A percentile compares a stretch with the other conserved stretches of the same genome.
These are phyloP conservation scores for Plutella xylostella DNA, from an alignment of 2,888 invertebrate genomes.

Conservation along the genomic window DNA sequence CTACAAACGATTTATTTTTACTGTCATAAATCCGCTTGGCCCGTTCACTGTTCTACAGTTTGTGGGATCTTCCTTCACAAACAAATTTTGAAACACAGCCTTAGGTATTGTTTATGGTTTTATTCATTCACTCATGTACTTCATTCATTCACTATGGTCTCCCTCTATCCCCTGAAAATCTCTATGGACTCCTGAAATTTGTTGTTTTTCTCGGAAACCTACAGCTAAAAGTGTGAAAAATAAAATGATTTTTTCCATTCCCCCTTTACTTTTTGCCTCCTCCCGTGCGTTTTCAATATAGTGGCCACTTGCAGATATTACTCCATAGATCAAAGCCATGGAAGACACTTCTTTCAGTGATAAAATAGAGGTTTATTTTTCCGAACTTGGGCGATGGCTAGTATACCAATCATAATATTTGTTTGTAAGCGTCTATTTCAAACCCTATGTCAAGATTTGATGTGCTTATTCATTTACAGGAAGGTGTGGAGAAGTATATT, in stretches of 20 bases:
- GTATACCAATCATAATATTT: constrained; percentile 26
- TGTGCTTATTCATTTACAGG: constrained; percentile 49
- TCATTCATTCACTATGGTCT: no score
- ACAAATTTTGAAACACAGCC: no score
- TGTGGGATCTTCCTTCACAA: no score
- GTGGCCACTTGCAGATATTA: neutral
- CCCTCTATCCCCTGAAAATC: no score
- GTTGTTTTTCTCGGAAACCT: no score
- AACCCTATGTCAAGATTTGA: neutral
- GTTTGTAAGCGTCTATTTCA: neutral
- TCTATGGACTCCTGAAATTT: no score
- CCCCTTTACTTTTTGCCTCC: neutral
- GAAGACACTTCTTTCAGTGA: constrained; percentile 71
- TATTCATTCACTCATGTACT: no score
- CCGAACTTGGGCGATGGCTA: constrained; percentile 78
- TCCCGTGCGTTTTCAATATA: neutral
- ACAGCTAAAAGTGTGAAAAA: no score
- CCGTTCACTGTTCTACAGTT: no score
- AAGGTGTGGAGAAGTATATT: constrained; percentile 79
- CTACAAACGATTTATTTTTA: no score
- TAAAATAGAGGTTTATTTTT: constrained; percentile 75
- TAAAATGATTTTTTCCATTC: neutral
- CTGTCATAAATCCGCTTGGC: no score
- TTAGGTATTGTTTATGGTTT: no score
- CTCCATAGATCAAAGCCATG: constrained; percentile 27